These are phyloP conservation scores for Cyanistes caeruleus DNA, from an alignment of 2,113 vertebrate species.

Conservation along the genomic window DNA sequence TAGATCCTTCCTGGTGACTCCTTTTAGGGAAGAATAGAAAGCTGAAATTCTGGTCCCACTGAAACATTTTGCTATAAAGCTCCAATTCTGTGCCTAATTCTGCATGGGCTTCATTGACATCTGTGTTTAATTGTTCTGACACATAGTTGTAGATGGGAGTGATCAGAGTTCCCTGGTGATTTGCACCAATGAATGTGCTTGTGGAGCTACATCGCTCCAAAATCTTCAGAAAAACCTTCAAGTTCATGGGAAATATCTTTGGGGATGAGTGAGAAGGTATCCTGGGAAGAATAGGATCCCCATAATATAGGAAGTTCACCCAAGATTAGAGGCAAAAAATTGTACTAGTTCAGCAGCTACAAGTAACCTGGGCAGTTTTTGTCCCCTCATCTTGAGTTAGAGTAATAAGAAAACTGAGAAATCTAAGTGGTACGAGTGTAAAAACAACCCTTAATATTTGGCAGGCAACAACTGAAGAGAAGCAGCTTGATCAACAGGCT, in stretches of 20 bases:
- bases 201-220: not conserved
- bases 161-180: not conserved
- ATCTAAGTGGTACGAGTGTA: not conserved
- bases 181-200: not conserved
- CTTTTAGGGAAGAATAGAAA: not conserved
- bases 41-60: not conserved
- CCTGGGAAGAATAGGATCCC: not conserved
- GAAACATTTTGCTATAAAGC: not conserved
- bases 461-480: not conserved
- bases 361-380: not conserved
- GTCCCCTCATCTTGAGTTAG: not conserved
- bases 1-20: not conserved
- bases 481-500: not conserved
- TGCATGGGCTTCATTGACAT: not conserved
- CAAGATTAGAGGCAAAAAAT: not conserved
- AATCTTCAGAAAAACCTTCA: not conserved
- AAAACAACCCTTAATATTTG: not conserved
- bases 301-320: not conserved
- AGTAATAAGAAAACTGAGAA: not conserved
- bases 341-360: not conserved
- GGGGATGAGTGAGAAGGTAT: not conserved
- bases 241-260: not conserved
- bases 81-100: not conserved
- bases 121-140: not conserved
- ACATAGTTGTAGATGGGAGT: not conserved